Percentiles rank a stretch among this genome's conserved stretches.
Evolutionary conservation across 2,113 vertebrate species (phyloP).

Genomic region (Montifringilla adamsi): DNA sequence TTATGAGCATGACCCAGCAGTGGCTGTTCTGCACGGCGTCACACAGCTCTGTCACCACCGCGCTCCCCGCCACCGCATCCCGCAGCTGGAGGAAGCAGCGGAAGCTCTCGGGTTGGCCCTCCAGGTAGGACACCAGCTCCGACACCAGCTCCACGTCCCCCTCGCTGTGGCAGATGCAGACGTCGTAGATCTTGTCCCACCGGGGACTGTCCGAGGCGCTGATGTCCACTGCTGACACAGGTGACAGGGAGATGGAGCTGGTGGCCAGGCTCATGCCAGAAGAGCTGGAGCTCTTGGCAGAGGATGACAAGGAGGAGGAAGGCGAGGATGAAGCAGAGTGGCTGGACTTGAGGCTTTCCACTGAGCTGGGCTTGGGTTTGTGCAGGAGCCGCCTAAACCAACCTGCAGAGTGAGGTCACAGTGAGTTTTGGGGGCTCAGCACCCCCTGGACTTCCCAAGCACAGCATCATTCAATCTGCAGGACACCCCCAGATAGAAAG

Average conservation of each 20-base stretch:
- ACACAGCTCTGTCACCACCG: constrained; percentile 80
- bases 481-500: neutral
- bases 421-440: neutral
- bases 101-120: constrained; percentile 66
- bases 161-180: constrained; percentile 85
- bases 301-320: neutral
- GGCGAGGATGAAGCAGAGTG: neutral
- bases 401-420: neutral
- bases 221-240: fast-evolving
- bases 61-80: constrained; percentile 69
- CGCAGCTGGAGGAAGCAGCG: constrained; percentile 85
- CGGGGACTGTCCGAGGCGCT: constrained; percentile 21
- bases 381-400: constrained; percentile 70
- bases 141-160: constrained; percentile 74
- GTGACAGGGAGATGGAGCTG: fast-evolving
- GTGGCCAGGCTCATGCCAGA: neutral
- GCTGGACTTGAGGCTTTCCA: neutral
- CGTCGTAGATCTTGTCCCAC: constrained; percentile 78
- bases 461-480: neutral
- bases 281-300: neutral
- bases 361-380: constrained; percentile 6
- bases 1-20: constrained; percentile 83
- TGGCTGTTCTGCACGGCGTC: constrained; percentile 81
- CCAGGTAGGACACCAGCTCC: constrained; percentile 81
- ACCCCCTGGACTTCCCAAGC: neutral